phyloP scores from a whole-genome alignment of 2,113 vertebrate genomes.

The Microcebus murinus region DNA sequence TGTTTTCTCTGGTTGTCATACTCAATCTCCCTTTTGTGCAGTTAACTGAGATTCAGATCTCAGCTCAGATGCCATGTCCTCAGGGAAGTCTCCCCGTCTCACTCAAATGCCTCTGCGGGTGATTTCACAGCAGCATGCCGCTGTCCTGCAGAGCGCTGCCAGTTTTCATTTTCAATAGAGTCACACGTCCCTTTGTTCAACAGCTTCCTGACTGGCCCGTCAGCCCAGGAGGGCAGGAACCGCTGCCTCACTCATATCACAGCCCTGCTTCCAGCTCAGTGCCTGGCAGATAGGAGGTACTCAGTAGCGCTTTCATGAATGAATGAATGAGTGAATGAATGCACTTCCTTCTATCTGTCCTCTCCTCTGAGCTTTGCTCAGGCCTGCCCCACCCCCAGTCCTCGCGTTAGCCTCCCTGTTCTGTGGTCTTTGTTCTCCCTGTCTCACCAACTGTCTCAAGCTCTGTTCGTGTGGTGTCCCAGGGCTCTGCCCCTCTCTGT shows the following conservation, averaged over 20 bases:
- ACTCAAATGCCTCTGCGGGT: background rate
- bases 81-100: constrained; percentile 2
- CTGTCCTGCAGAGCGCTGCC: background rate
- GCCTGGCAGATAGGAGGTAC: background rate
- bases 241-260: background rate
- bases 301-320: background rate
- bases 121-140: background rate
- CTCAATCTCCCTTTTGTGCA: background rate
- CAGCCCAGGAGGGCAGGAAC: background rate
- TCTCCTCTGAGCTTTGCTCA: background rate
- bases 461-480: background rate
- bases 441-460: background rate
- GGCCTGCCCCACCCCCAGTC: background rate
- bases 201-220: background rate
- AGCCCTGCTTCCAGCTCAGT: background rate
- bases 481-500: background rate
- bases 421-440: background rate
- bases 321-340: background rate
- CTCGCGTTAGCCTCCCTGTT: background rate
- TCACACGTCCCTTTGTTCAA: background rate
- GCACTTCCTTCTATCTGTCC: background rate
- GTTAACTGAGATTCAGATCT: background rate
- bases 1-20: background rate
- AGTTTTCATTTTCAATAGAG: background rate
- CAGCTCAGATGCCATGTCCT: background rate